Evolutionary conservation across 2,888 invertebrate species (phyloP), one percentile per base, ranked within the genome.

Genomic region (Galerucella pusilla): DNA sequence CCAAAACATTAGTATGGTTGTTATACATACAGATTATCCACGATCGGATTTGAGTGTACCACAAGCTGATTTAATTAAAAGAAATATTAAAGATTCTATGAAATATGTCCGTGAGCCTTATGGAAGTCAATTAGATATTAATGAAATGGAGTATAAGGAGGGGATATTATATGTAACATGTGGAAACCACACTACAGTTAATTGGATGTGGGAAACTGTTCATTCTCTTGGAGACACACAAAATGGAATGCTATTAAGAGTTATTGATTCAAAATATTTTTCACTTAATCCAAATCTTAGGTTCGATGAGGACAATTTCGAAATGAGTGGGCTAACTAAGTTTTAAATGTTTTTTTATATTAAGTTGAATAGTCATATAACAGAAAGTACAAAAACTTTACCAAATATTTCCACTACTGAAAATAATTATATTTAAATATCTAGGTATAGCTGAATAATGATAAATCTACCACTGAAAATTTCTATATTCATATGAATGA

Each of bases 171-270:
- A 57, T 57, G 16, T 57, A 57, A 57, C 57, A 16, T 57, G 57
- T 57, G 57, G 20, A 57, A 57, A 57, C 20, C 57, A 57, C 16
- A 16, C 20, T 16, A 57, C 57, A 16, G 57, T 57, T 57, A 57
- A 57, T 16, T 57, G 57, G 57, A 57, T 57, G 16, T 57, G 57
- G 57, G 57, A 57, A 57, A 57, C 16, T 57, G 57, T 57, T 9
- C 57, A 57, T 57, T 20, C 57, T 57, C 2, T 57, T 10, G 57
- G 57, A 10, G 57, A 57, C 16, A 20, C 57, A 7, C 57, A 57
- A 6, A 57, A 7, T 5, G 57, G 57, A 20, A 57, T 16, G 57
- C 10, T 57, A 10, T 57, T 57, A 20, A 16, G 57, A 16, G 57
- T 57, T 57, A 20, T 57, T 10, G 57, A 57, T 20, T 20, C 57